phyloP scores from a whole-genome alignment of 2,888 invertebrate genomes.

The Linnaemya vulpina region DNA sequence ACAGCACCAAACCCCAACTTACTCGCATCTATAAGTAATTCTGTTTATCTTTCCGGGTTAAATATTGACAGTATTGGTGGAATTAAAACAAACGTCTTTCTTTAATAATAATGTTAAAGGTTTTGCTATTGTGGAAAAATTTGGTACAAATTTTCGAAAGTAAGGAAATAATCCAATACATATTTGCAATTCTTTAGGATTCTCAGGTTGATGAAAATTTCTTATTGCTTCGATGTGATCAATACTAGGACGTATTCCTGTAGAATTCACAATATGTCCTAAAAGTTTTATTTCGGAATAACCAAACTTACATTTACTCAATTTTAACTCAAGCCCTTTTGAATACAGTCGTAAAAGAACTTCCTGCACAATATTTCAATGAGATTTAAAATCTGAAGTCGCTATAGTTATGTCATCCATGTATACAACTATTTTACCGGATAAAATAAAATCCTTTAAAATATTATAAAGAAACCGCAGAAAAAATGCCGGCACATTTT shows the following conservation, averaged over 20 bases:
- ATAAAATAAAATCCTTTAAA: constrained; percentile 41
- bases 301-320: constrained; percentile 52
- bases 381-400: constrained; percentile 44
- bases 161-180: too few relatives aligned
- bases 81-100: constrained; percentile 27
- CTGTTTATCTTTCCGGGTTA: constrained; percentile 45
- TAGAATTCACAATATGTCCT: constrained; percentile 40
- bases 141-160: too few relatives aligned
- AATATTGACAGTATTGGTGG: constrained; percentile 46
- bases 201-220: constrained; percentile 30
- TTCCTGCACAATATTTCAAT: constrained; percentile 25
- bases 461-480: constrained; percentile 45
- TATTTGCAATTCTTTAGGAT: constrained; percentile 19
- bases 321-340: constrained; percentile 46
- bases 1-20: constrained; percentile 54
- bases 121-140: constrained; percentile 7
- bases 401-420: constrained; percentile 62
- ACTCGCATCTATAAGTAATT: constrained; percentile 56
- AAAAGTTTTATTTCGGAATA: constrained; percentile 49
- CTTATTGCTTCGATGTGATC: constrained; percentile 36
- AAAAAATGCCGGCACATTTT: constrained; percentile 53
- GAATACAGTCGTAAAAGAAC: constrained; percentile 41
- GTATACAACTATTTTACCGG: constrained; percentile 45
- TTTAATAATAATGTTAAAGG: constrained; percentile 20
- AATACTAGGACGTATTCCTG: constrained; percentile 42